A percentile compares a stretch with the other conserved stretches of the same genome.
phyloP scores from a whole-genome alignment of 2,797 vertebrate species.

The Clarias pachynema region DNA sequence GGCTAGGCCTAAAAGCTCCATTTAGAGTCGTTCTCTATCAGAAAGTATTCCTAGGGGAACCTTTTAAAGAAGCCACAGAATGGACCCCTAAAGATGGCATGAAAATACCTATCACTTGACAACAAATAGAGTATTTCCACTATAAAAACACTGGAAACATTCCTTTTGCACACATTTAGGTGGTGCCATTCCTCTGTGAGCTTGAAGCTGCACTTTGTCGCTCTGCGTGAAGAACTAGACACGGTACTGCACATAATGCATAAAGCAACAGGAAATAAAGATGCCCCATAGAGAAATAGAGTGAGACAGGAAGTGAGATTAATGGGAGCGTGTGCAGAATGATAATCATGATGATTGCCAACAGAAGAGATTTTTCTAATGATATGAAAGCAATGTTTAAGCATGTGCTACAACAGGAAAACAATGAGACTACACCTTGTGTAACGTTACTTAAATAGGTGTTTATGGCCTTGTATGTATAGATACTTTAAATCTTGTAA shows the following conservation, averaged over 20 bases:
- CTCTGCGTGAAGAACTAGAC: neutral
- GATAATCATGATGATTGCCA: constrained; percentile 12
- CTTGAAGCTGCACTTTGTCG: neutral
- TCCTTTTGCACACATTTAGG: neutral
- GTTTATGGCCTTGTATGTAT: neutral
- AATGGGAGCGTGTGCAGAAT: constrained; percentile 10
- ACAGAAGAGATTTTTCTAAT: neutral
- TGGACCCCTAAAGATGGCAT: neutral
- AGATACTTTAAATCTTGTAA: neutral
- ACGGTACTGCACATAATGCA: neutral
- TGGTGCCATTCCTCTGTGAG: neutral
- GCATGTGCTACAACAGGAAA: neutral
- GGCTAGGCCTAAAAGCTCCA: neutral
- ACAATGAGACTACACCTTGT: neutral
- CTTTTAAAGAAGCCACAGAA: neutral
- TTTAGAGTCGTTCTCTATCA: neutral
- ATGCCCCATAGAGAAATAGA: constrained; percentile 12
- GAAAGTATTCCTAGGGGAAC: neutral
- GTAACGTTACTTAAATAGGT: neutral
- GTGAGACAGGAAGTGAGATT: constrained; percentile 6
- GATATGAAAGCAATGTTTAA: neutral
- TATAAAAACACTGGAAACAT: neutral
- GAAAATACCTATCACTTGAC: neutral
- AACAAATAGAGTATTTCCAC: neutral
- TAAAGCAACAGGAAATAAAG: constrained; percentile 31